A percentile compares a stretch with the other conserved stretches of the same genome.
phyloP scores from a whole-genome alignment of 2,113 vertebrate species.

The Mus spicilegus region DNA sequence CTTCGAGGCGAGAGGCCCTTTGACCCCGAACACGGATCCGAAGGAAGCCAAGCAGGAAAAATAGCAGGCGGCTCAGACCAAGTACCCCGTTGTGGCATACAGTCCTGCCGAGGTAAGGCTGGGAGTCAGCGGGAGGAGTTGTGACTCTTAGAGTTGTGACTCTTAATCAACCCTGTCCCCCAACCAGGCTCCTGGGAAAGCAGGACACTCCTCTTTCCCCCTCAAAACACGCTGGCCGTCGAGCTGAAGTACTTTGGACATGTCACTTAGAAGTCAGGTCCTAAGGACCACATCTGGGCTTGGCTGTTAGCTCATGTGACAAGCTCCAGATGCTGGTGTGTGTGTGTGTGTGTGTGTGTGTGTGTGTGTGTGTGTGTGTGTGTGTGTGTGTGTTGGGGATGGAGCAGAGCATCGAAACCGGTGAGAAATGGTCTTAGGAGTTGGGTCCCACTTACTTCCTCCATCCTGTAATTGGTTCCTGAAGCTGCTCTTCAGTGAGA shows the following conservation, averaged over 20 bases:
- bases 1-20: slow-evolving; percentile 88
- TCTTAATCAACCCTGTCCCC: not conserved
- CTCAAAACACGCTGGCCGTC: not conserved
- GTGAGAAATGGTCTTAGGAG: not conserved
- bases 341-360: no score
- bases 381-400: not conserved
- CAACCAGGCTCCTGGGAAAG: not conserved
- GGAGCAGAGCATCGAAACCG: not conserved
- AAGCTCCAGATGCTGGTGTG: not conserved
- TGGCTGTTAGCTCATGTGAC: not conserved
- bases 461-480: slow-evolving; percentile 89
- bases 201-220: not conserved
- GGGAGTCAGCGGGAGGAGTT: slow-evolving; percentile 48
- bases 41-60: slow-evolving; percentile 91
- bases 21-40: slow-evolving; percentile 91
- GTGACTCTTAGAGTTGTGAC: not conserved
- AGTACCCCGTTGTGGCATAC: slow-evolving; percentile 86
- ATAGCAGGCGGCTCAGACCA: slow-evolving; percentile 89
- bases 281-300: not conserved
- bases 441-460: slow-evolving; percentile 83
- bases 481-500: slow-evolving; percentile 86
- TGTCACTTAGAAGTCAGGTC: not conserved
- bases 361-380: no score
- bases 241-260: not conserved
- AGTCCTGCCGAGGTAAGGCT: slow-evolving; percentile 76